Evolutionary conservation across 2,797 vertebrate genomes (phyloP), one percentile per base, ranked within the genome.

Genomic region (Hyperoplus lanceolatus): DNA sequence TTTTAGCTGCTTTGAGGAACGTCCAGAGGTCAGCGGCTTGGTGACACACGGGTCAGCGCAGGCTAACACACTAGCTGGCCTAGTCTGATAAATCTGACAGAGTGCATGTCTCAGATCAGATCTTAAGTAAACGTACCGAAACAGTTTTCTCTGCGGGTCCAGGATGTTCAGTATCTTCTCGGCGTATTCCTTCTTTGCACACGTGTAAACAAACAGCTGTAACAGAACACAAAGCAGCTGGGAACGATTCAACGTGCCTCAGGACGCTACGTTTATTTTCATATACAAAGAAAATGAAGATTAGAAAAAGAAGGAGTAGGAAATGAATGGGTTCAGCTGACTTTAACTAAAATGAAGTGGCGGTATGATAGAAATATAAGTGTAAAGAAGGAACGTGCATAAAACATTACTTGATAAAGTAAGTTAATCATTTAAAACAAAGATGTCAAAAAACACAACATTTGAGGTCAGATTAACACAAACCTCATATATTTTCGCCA

Each of bases 121-220:
- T 36, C 18, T 51, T 46, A 6, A 29, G 14, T 43, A 68, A 8
- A 66, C 74, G 55, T 77, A 97, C 97, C 96, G 95, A 77, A 98
- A 96, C 45, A 97, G 80, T 75, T 95, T 96, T 77, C 88, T 96
- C 71, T 93, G 94, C 2, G 96, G 96, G 83, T 97, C 96, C 90
- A 97, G 85, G 70, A 96, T 86, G 68, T 96, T 95, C 86, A 97
- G 77, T 18, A 97, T 95, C 88, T 96, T 96, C 91, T 96, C 95
- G 0, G 95, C 95, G 0, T 96, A 97, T 46, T 95, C 95, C 79
- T 91, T 96, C 90, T 97, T 97, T 0, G 95, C 95, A 2, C 96
- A 96, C 0, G 97, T 97, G 86, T 96, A 97, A 88, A 97, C 75
- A 85, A 97, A 95, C 83, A 97, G 94, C 97, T 98, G 88, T 6